These are phyloP conservation scores for Vanacampus margaritifer DNA, from an alignment of 2,113 vertebrate genomes.

Conservation along the genomic window DNA sequence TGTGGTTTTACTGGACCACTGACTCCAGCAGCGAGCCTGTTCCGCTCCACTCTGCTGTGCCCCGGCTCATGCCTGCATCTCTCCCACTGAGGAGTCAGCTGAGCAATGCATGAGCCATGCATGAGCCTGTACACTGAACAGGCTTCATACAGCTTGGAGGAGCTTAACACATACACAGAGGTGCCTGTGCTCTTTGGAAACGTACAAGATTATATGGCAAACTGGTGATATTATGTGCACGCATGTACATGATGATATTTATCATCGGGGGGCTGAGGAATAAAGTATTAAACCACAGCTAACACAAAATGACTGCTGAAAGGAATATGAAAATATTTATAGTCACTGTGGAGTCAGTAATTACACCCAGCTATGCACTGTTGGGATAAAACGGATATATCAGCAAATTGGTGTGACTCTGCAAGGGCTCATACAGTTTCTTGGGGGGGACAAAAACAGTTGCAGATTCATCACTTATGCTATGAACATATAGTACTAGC, in stretches of 20 bases:
- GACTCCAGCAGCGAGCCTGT: conserved; percentile 55
- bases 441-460: conserved; percentile 26
- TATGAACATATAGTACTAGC: neutral
- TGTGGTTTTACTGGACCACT: conserved; percentile 62
- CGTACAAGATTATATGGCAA: conserved; percentile 29
- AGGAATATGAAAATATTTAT: conserved; percentile 10
- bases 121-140: conserved; percentile 57
- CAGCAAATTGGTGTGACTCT: conserved; percentile 25
- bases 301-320: conserved; percentile 23
- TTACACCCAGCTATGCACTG: conserved; percentile 34
- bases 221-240: conserved; percentile 26
- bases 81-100: conserved; percentile 59
- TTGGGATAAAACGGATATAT: conserved; percentile 34
- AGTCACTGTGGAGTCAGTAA: conserved; percentile 9
- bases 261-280: conserved; percentile 8
- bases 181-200: conserved; percentile 29
- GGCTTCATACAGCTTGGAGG: conserved; percentile 37
- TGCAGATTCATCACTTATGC: conserved; percentile 25
- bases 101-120: conserved; percentile 53
- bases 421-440: conserved; percentile 13
- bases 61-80: conserved; percentile 39
- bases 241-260: conserved; percentile 19
- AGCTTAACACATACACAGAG: conserved; percentile 33
- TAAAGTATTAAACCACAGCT: conserved; percentile 6
- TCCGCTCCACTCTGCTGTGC: conserved; percentile 37